These are phyloP conservation scores for Protaetia brevitarsis DNA, from an alignment of 1,140 invertebrate species.

Conservation along the genomic window DNA sequence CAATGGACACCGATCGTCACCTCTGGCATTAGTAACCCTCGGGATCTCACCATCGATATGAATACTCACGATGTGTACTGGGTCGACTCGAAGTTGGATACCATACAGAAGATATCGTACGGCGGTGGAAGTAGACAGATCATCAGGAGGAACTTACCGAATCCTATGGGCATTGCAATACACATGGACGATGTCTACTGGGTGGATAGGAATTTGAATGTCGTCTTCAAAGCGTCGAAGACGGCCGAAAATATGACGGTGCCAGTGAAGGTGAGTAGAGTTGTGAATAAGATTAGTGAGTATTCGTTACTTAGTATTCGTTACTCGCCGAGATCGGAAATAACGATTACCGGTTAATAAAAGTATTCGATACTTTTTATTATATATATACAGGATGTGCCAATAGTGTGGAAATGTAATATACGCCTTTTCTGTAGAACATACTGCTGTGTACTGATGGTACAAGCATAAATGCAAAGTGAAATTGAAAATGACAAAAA, in stretches of 20 bases:
- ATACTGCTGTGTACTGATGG: too few relatives aligned
- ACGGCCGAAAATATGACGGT: conserved; percentile 63
- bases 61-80: conserved; percentile 94
- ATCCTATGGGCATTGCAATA: conserved; percentile 91
- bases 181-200: conserved; percentile 85
- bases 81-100: conserved; percentile 92
- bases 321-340: too few relatives aligned
- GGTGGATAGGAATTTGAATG: conserved; percentile 91
- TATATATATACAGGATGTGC: too few relatives aligned
- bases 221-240: conserved; percentile 84
- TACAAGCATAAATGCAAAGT: too few relatives aligned
- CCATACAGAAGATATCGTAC: conserved; percentile 84
- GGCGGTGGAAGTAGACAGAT: conserved; percentile 76
- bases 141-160: conserved; percentile 85
- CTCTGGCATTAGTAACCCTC: conserved; percentile 85
- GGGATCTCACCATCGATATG: conserved; percentile 93
- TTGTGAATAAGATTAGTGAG: too few relatives aligned
- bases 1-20: conserved; percentile 86
- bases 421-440: too few relatives aligned
- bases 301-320: too few relatives aligned
- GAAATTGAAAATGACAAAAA: too few relatives aligned
- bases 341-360: too few relatives aligned
- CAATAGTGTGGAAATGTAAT: too few relatives aligned
- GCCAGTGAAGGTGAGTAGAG: conserved; percentile 59
- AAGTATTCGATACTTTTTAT: too few relatives aligned